Evolutionary conservation across 2,797 vertebrate genomes (phyloP).

Genomic region (Enteromius viviparus): DNA sequence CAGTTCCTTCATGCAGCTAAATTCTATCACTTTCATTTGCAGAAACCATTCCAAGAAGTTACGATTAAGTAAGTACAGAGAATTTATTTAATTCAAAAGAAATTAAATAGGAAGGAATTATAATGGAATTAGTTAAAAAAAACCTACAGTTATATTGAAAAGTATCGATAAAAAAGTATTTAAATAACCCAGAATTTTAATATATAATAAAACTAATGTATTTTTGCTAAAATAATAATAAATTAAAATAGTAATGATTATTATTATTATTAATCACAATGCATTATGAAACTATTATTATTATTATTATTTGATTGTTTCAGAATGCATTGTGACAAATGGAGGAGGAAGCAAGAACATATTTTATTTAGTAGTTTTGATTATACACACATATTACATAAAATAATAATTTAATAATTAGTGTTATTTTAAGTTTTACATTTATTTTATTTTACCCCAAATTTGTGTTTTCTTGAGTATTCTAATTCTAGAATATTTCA

Average conservation of each 20-base stretch:
- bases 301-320: background rate
- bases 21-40: background rate
- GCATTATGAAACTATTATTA: too few species aligned
- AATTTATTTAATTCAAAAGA: background rate
- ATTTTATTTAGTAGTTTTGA: background rate
- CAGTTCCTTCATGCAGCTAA: background rate
- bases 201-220: background rate
- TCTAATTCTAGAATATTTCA: background rate
- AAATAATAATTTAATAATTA: background rate
- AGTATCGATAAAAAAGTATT: too few species aligned
- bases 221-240: background rate
- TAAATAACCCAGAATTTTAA: background rate
- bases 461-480: background rate
- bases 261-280: too few species aligned
- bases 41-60: background rate
- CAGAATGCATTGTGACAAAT: constrained; percentile 1
- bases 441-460: background rate
- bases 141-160: background rate
- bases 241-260: too few species aligned
- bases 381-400: background rate
- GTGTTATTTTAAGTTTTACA: background rate
- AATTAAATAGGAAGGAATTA: background rate
- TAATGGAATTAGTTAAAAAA: background rate
- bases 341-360: background rate
- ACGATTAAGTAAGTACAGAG: too few species aligned